Base-by-base conservation (phyloP, 2,797 vertebrate species). In the Tokudaia muenninki region DNA sequence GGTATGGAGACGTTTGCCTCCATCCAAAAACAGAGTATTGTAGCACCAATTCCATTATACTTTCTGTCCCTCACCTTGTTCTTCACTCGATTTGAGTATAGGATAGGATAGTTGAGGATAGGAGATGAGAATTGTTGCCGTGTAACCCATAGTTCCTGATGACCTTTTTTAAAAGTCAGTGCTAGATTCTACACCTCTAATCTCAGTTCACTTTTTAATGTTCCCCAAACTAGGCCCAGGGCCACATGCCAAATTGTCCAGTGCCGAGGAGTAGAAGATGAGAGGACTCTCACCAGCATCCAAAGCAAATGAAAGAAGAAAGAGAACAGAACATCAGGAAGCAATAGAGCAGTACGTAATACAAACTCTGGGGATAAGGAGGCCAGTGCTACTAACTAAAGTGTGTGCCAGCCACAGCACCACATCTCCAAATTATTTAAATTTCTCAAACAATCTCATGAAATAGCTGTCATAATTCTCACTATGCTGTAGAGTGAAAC, bases 141-240 rank as follows among this genome's bases (percentile, higher is more conserved):
- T 94, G 80, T 78, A 96, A 96, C 63, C 67, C 82, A 24, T 89
- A 91, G 24, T 59, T 72, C 47, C 19, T 67, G 14, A 57, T 91
- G 92, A 79, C 47, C 26, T 91, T 83, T 93, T 94, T 14, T 94
- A 13, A 94, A 52, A 55, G 70, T 24, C 70, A 95, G 87, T 96
- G 96, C 87, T 96, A 96, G 94, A 13, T 77, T 55, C 65, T 86
- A 70, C 57, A 95, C 59, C 83, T 96, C 75, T 96, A 83, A 92
- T 97, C 75, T 95, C 13, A 22, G 61, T 90, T 96, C 41, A 84
- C 37, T 90, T 95, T 87, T 93, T 90, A 93, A 95, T 65, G 22
- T 96, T 65, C 80, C 67, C 52, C 78, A 92, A 91, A 78, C n/a
- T 90, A 97, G 95, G 34, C 5, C 26, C 34, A 87, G 57, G 34